Evolutionary conservation across 2,888 invertebrate species (phyloP).

Genomic region (Megalurothrips usitatus): DNA sequence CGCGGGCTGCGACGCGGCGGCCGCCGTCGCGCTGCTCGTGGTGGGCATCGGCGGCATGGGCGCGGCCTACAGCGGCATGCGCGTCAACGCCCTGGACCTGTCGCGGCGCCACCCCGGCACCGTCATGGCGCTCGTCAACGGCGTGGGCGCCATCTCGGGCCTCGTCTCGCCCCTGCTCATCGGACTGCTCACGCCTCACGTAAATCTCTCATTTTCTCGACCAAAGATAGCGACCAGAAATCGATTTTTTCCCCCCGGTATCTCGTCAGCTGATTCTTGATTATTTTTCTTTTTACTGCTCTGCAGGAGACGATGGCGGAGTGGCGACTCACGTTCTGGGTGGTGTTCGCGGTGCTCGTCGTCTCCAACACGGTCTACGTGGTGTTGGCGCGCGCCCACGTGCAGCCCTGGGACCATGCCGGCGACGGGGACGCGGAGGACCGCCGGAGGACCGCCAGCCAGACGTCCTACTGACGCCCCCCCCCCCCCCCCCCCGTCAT

Average conservation of each 20-base stretch:
- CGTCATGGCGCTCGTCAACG: conserved; percentile 60
- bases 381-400: neutral
- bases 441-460: too few relatives aligned
- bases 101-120: conserved; percentile 62
- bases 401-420: conserved; percentile 9
- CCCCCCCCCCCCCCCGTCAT: too few relatives aligned
- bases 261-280: too few relatives aligned
- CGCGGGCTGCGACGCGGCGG: conserved; percentile 52
- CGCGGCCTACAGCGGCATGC: conserved; percentile 62
- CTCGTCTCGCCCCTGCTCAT: conserved; percentile 58
- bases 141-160: conserved; percentile 58
- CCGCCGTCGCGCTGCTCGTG: conserved; percentile 46
- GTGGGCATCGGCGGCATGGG: conserved; percentile 63
- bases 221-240: too few relatives aligned
- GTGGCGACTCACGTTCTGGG: conserved; percentile 8
- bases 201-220: too few relatives aligned
- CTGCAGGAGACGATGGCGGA: conserved; percentile 7
- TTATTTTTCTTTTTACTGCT: neutral
- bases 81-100: conserved; percentile 62
- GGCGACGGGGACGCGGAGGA: neutral
- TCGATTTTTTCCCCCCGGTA: too few relatives aligned
- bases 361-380: conserved; percentile 1
- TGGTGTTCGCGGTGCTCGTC: neutral
- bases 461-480: too few relatives aligned
- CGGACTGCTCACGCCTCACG: conserved; percentile 55